Percentiles rank a stretch among this genome's conserved stretches.
phyloP scores from a whole-genome alignment of 2,888 invertebrate genomes.

The Syrista parreyssii region DNA sequence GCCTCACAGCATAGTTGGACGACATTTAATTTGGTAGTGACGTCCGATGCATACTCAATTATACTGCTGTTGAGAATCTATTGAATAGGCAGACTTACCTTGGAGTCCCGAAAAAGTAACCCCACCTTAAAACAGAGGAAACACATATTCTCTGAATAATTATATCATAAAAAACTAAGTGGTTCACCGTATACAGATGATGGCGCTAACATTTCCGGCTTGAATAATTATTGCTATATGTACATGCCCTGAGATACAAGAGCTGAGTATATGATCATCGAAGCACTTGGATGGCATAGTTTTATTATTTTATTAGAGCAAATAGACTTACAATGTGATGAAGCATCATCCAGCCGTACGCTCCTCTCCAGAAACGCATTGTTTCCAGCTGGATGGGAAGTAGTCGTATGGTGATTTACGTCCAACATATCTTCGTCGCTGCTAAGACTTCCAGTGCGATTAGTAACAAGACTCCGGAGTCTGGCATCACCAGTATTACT shows the following conservation, averaged over 20 bases:
- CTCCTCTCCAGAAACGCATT: conserved; percentile 57
- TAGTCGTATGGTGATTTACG: conserved; percentile 50
- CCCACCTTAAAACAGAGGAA: conserved; percentile 72
- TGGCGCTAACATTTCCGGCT: background rate
- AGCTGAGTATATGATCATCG: background rate
- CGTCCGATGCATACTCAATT: background rate
- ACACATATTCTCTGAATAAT: conserved; percentile 29
- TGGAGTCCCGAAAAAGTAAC: conserved; percentile 74
- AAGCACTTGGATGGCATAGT: background rate
- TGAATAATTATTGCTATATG: background rate
- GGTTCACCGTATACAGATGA: background rate
- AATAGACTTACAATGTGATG: conserved; percentile 57
- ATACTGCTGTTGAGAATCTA: background rate
- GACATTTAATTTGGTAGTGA: background rate
- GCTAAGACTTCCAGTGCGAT: conserved; percentile 54
- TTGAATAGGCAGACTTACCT: conserved; percentile 64
- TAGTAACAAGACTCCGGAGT: conserved; percentile 46
- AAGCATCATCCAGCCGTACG: conserved; percentile 59
- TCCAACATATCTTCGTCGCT: conserved; percentile 64
- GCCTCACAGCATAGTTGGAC: background rate
- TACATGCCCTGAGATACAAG: background rate
- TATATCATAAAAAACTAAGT: conserved; percentile 13
- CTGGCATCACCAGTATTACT: conserved; percentile 54
- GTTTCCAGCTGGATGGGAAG: conserved; percentile 55
- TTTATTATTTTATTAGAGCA: background rate